Base-by-base conservation (phyloP, 2,888 invertebrate species). In the Anthophora plumipes region DNA sequence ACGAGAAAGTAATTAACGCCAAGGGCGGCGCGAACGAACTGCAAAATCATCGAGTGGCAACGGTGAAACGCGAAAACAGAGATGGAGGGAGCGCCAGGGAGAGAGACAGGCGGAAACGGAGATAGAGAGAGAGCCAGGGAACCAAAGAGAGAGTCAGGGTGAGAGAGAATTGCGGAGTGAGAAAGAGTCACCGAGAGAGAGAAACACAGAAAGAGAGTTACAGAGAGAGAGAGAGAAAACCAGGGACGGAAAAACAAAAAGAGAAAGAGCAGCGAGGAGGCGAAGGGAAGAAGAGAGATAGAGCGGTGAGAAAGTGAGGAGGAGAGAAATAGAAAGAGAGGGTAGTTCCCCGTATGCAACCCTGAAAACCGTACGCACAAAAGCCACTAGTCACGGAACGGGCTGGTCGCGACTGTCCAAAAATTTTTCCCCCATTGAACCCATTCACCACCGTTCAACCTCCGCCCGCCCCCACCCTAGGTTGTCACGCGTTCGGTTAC, bases 381-480 rank as follows among this genome's bases (percentile, higher is more conserved):
- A 77, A 77, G 67, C 71, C 11, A 3, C 11, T 71, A 52, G 46
- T 63, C 43, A 54, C 41, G 5, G 57, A 39, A 46, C 41, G 25
- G 61, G 61, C 22, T 55, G 55, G 41, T 66, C 67, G 46, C 22
- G 78, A 48, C 25, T 71, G 76, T 69, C 77, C 79, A 76, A 84
- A 87, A 84, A 83, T 87, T 77, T 87, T 77, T 69, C 72, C 69
- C 77, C 82, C 72, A 80, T 85, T 66, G 79, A 59, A 60, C 37
- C 59, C 67, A 71, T 84, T 79, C 84, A 76, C 1, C 50, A 12
- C 39, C n/a, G 48, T 50, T 57, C 31, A 31, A n/a, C n/a, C 31
- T 31, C 31, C 31, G n/a, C n/a, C n/a, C n/a, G n/a, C n/a, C n/a
- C n/a, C n/a, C n/a, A n/a, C 67, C 74, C 25, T 57, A 52, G 80